Evolutionary conservation across 2,888 invertebrate species (phyloP).

Genomic region (Timandra comae): DNA sequence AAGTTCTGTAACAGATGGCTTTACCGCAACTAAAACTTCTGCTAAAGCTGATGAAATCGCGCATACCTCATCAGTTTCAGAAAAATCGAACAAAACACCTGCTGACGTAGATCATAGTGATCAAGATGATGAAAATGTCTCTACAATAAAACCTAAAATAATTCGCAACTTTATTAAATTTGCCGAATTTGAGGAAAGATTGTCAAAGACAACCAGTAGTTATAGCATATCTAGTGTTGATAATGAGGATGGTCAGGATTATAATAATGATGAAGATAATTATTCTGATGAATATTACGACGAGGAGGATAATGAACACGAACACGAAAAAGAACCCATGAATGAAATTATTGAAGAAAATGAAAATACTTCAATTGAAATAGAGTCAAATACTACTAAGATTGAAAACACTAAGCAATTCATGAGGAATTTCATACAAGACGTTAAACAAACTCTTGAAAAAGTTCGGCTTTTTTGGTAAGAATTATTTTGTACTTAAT

Average conservation of each 20-base stretch:
- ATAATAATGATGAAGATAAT: conserved; percentile 20
- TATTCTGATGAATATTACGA: conserved; percentile 12
- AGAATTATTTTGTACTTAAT: too few species aligned
- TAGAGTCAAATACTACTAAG: too few species aligned
- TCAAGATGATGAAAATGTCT: background rate
- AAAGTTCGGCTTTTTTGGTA: too few species aligned
- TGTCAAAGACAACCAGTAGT: background rate
- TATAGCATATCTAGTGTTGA: background rate
- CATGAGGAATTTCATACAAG: background rate
- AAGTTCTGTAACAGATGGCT: too few species aligned
- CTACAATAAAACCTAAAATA: conserved; percentile 3
- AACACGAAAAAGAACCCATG: too few species aligned
- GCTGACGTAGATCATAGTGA: too few species aligned
- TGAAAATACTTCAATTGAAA: conserved; percentile 4
- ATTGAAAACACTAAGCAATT: conserved; percentile 7
- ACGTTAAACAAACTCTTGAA: background rate
- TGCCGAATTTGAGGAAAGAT: conserved; percentile 12
- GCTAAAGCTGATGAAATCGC: too few species aligned
- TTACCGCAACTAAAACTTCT: too few species aligned
- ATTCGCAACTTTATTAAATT: conserved; percentile 12
- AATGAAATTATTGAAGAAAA: conserved; percentile 3
- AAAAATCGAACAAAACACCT: too few species aligned
- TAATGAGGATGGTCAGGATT: background rate
- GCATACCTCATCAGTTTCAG: too few species aligned
- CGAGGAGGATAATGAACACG: conserved; percentile 9